Conservation (phyloP, 2,113 vertebrate genomes). For the Benitochromis conjunctus region DNA sequence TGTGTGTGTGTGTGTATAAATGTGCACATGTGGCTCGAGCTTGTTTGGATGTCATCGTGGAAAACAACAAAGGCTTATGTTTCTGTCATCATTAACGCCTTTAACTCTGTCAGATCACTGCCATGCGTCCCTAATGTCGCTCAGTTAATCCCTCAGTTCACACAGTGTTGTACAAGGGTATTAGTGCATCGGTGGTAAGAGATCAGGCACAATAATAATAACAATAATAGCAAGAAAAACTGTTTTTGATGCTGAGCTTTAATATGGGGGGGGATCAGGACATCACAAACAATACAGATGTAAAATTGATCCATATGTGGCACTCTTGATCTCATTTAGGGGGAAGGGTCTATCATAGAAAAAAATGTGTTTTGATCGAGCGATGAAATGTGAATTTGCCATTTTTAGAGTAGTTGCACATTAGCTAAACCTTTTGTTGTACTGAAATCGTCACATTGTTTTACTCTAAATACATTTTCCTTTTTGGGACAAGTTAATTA, state of each 20-base stretch:
- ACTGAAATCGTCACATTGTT: neutral
- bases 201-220: conserved; percentile 30
- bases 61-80: conserved; percentile 44
- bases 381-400: neutral
- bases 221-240: conserved; percentile 35
- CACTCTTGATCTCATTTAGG: conserved; percentile 10
- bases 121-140: neutral
- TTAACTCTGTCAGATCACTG: conserved; percentile 30
- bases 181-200: conserved; percentile 28
- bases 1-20: neutral
- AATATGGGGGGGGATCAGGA: conserved; percentile 10
- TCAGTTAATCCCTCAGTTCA: conserved; percentile 53
- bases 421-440: neutral
- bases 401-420: neutral
- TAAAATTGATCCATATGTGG: neutral
- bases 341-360: neutral
- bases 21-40: neutral
- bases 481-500: neutral
- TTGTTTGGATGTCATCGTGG: conserved; percentile 5
- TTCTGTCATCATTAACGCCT: conserved; percentile 12
- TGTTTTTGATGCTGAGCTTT: conserved; percentile 50
- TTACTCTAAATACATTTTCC: neutral
- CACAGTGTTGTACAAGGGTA: conserved; percentile 37
- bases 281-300: conserved; percentile 37
- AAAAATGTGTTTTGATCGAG: neutral